These are phyloP conservation scores for Hippasteria phrygiana DNA, from an alignment of 53 echinoderm and acorn worm species.

Conservation along the genomic window DNA sequence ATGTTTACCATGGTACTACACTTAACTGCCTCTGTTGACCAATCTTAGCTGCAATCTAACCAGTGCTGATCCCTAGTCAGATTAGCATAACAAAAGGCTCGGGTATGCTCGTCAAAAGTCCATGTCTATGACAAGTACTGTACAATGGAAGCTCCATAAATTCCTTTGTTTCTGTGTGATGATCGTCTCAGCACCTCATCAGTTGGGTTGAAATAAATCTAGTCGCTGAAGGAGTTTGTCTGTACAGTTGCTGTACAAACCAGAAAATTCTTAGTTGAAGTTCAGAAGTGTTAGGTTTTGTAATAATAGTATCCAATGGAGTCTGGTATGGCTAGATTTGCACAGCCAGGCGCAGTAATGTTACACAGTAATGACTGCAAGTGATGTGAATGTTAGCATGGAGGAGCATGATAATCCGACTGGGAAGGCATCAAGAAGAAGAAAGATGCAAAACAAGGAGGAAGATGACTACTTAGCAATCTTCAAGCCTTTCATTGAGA, in stretches of 20 bases:
- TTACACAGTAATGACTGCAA: slow-evolving; percentile 33
- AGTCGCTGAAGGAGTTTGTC: background rate
- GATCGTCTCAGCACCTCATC: background rate
- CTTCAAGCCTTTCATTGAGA: slow-evolving; percentile 49
- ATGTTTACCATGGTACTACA: slow-evolving; percentile 46
- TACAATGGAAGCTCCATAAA: background rate
- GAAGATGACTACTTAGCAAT: slow-evolving; percentile 50
- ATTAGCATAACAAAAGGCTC: slow-evolving; percentile 53
- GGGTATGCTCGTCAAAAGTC: slow-evolving; percentile 56
- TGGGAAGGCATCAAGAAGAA: slow-evolving; percentile 1
- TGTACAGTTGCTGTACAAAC: no score
- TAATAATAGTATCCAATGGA: slow-evolving; percentile 24
- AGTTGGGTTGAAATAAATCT: background rate
- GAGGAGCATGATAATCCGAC: background rate
- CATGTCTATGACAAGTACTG: background rate
- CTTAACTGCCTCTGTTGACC: slow-evolving; percentile 48
- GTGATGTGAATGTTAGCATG: background rate
- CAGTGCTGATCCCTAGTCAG: slow-evolving; percentile 8
- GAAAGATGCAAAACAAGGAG: background rate
- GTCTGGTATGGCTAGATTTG: slow-evolving; percentile 22
- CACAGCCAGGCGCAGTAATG: slow-evolving; percentile 25
- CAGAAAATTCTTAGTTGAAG: background rate
- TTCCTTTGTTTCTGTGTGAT: slow-evolving; percentile 12
- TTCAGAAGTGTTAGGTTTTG: background rate
- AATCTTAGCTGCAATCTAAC: slow-evolving; percentile 49